Evolutionary conservation across 2,113 vertebrate genomes (phyloP), one percentile per base, ranked within the genome.

Genomic region (Atlantisia rogersi): DNA sequence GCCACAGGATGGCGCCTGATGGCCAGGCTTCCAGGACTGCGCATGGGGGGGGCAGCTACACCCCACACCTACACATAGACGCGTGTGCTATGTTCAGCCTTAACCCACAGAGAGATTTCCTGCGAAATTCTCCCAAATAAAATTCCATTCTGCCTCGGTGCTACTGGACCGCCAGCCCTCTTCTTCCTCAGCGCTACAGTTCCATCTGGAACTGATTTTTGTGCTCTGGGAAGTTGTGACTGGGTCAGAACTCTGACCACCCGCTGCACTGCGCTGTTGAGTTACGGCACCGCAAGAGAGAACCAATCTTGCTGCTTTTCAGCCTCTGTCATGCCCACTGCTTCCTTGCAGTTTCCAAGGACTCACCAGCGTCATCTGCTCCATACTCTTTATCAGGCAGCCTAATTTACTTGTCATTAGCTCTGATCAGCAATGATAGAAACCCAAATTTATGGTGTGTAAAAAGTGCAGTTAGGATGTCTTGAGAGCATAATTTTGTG

Each of bases 1-100:
- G 69, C 94, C 91, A 67, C 88, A 67, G 77, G 94, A 80, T 95
- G 94, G 94, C 64, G 70, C 83, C 58, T 35, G 75, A 5, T 29
- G 75, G 90, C 82, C 74, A 13, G 48, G 24, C 37, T 86, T 75
- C 28, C 46, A 5, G 29, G 7, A 31, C 52, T 35, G 39, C 12
- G 15, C 5, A 3, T 8, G 77, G 32, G 31, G 31, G 29, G 10
- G 29, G 44, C 44, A 13, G 32, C 17, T 14, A 29, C 28, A n/a
- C 15, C 37, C 14, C 40, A 31, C 26, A 20, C 48, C 19, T 26
- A 1, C 2, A 2, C 3, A 0, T 7, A 37, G 26, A 4, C 31
- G 2, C 0, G 2, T 11, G 5, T 31, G 16, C 48, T 58, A 1
- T 37, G 5, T 67, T 46, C 31, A 10, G 46, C 5, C 48, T n/a